Percentiles rank a stretch among this genome's conserved stretches.
These are phyloP conservation scores for Elysia crispata DNA, from an alignment of 2,888 invertebrate species.

Conservation along the genomic window DNA sequence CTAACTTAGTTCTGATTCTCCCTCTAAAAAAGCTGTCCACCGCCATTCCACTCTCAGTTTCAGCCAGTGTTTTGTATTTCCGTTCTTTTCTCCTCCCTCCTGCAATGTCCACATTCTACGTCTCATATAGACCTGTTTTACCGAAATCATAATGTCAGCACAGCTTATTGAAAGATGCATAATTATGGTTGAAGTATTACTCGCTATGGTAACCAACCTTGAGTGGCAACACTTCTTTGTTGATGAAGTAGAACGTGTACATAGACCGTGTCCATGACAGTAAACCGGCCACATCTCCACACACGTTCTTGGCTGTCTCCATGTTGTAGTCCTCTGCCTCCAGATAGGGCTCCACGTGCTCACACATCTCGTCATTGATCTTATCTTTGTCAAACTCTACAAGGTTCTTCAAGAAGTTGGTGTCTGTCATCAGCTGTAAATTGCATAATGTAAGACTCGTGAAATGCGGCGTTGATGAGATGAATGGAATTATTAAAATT, in stretches of 20 bases:
- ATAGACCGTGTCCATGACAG: constrained; percentile 77
- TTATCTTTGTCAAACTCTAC: constrained; percentile 89
- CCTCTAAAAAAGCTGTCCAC: too few relatives aligned
- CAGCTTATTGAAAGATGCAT: too few relatives aligned
- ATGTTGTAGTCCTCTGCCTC: constrained; percentile 76
- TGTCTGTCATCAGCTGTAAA: constrained; percentile 73
- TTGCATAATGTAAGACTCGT: not conserved
- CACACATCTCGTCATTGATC: constrained; percentile 78
- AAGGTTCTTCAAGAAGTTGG: constrained; percentile 80
- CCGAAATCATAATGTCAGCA: too few relatives aligned
- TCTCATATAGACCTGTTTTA: too few relatives aligned
- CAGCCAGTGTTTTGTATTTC: too few relatives aligned
- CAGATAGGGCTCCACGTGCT: constrained; percentile 76
- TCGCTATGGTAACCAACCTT: constrained; percentile 69
- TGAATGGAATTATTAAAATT: too few relatives aligned
- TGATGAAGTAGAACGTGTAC: constrained; percentile 77
- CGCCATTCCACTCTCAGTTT: too few relatives aligned
- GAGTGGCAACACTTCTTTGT: constrained; percentile 78
- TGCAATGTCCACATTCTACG: too few relatives aligned
- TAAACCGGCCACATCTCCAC: constrained; percentile 78
- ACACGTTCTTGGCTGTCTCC: constrained; percentile 77
- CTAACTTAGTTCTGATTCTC: too few relatives aligned
- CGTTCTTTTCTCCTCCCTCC: too few relatives aligned
- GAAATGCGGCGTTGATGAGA: too few relatives aligned
- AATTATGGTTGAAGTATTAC: too few relatives aligned